Evolutionary conservation across 2,797 vertebrate species (phyloP).

Genomic region (Megaceryle alcyon): DNA sequence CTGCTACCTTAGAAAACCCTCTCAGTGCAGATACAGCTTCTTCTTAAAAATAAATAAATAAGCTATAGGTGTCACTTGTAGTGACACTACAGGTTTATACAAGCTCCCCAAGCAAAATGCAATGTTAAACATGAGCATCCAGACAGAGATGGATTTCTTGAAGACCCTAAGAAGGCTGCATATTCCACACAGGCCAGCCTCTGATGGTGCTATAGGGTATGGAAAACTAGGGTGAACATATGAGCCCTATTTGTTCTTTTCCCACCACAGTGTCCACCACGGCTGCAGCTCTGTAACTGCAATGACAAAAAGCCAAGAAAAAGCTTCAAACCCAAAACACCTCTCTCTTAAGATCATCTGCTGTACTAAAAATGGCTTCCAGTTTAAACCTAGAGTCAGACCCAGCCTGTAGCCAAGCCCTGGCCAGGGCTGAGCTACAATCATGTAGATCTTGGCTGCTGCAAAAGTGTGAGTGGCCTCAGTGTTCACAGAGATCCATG

Average conservation of each 20-base stretch:
- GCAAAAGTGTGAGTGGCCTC: background rate
- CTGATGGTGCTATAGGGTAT: background rate
- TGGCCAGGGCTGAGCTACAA: background rate
- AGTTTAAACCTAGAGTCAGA: background rate
- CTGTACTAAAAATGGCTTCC: background rate
- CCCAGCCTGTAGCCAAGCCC: background rate
- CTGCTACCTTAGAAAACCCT: background rate
- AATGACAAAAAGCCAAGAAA: background rate
- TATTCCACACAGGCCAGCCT: fast-evolving
- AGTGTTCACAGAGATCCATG: background rate
- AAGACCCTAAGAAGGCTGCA: background rate
- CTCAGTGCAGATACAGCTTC: background rate
- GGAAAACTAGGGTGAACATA: fast-evolving
- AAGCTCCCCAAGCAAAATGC: background rate
- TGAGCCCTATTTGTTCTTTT: background rate
- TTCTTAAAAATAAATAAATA: background rate
- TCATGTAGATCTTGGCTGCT: fast-evolving
- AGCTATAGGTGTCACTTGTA: background rate
- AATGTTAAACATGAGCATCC: background rate
- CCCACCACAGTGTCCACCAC: background rate
- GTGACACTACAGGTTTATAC: background rate
- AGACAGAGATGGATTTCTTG: background rate
- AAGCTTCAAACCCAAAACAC: background rate
- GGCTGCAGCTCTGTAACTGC: background rate
- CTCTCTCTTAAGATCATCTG: background rate